A percentile compares a stretch with the other conserved stretches of the same genome.
These are phyloP conservation scores for Entomobrya multifasciata DNA, from an alignment of 2,888 invertebrate genomes.

Conservation along the genomic window DNA sequence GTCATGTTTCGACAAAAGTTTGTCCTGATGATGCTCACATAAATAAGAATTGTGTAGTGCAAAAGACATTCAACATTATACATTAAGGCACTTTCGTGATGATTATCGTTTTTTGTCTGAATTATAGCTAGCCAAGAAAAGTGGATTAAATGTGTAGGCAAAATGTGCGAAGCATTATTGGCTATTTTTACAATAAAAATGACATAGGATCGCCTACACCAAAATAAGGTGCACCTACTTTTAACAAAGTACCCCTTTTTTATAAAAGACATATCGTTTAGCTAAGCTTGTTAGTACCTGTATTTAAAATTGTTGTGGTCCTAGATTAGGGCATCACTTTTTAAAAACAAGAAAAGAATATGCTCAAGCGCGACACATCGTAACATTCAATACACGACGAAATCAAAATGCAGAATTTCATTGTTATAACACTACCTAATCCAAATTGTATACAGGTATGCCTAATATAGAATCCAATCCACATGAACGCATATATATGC, in stretches of 20 bases:
- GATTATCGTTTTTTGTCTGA: constrained; percentile 5
- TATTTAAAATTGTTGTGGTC: not conserved
- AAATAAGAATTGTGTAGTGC: no score
- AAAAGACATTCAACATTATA: not conserved
- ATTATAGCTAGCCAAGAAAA: constrained; percentile 10
- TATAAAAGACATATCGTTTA: not conserved
- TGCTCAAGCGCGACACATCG: no score
- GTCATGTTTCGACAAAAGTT: no score
- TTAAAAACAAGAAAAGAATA: no score
- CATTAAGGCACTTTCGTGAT: not conserved
- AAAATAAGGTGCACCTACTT: not conserved
- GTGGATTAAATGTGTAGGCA: constrained; percentile 43
- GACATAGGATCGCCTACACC: constrained; percentile 11
- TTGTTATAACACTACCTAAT: constrained; percentile 5
- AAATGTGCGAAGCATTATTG: not conserved
- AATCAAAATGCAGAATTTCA: not conserved
- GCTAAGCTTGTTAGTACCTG: not conserved
- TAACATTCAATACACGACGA: no score
- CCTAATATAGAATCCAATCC: constrained; percentile 5
- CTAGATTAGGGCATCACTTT: no score
- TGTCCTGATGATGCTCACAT: constrained; percentile 2
- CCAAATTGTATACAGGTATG: not conserved
- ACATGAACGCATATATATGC: constrained; percentile 23
- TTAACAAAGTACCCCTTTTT: not conserved
- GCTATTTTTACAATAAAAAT: no score